A percentile compares a stretch with the other conserved stretches of the same genome.
These are phyloP conservation scores for Morinoia aosen DNA, from an alignment of 2,888 invertebrate genomes.

Conservation along the genomic window DNA sequence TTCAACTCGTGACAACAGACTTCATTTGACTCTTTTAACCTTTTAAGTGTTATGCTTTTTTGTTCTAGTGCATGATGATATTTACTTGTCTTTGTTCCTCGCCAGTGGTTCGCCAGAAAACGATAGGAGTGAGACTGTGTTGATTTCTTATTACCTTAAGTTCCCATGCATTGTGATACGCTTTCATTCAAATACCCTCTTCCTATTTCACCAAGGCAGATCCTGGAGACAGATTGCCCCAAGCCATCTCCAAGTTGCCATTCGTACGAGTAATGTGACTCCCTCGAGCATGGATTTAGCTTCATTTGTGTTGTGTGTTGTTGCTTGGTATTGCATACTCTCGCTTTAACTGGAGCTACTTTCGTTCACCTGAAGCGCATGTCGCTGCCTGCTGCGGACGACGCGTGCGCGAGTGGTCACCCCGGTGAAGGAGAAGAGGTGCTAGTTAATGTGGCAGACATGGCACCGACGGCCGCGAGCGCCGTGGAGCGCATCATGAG, in stretches of 20 bases:
- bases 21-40: too few species aligned
- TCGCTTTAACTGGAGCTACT: not conserved
- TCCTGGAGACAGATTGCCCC: not conserved
- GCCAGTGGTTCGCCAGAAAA: too few species aligned
- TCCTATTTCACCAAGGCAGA: not conserved
- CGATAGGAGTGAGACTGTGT: not conserved
- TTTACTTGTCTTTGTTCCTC: too few species aligned
- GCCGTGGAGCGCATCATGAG: not conserved
- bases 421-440: not conserved
- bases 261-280: not conserved
- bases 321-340: not conserved
- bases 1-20: too few species aligned
- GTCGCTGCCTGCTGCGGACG: slow-evolving; percentile 1
- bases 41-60: too few species aligned
- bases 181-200: too few species aligned
- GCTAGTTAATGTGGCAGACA: not conserved
- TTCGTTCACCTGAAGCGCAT: not conserved
- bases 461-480: not conserved
- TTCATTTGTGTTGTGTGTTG: not conserved
- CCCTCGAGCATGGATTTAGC: not conserved
- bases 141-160: not conserved
- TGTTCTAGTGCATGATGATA: too few species aligned
- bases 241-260: not conserved
- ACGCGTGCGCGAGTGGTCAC: not conserved
- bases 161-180: too few species aligned